A percentile compares a stretch with the other conserved stretches of the same genome.
Conservation (phyloP, 2,888 invertebrate genomes). For the Rutpela maculata region DNA sequence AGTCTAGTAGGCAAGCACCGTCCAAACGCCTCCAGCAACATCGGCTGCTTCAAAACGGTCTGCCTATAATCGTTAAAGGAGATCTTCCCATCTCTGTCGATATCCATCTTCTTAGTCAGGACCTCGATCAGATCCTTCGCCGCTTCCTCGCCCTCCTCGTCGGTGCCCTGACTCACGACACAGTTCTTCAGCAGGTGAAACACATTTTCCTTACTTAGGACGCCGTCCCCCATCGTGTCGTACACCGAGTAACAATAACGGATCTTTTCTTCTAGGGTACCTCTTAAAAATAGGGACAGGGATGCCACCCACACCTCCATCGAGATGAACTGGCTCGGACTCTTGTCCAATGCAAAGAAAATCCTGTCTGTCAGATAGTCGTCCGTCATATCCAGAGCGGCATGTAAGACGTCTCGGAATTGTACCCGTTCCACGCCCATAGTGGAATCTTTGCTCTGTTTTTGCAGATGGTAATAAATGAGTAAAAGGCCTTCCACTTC, state of each 20-base stretch:
- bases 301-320: slow-evolving; percentile 81
- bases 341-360: slow-evolving; percentile 78
- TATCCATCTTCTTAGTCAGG: slow-evolving; percentile 84
- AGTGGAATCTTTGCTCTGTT: slow-evolving; percentile 67
- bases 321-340: slow-evolving; percentile 72
- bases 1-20: slow-evolving; percentile 81
- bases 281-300: slow-evolving; percentile 82
- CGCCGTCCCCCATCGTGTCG: slow-evolving; percentile 80
- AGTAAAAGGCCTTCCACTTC: slow-evolving; percentile 78
- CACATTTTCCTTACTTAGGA: slow-evolving; percentile 83
- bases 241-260: slow-evolving; percentile 83
- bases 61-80: slow-evolving; percentile 81
- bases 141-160: slow-evolving; percentile 84
- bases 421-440: slow-evolving; percentile 75
- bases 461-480: slow-evolving; percentile 75
- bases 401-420: slow-evolving; percentile 79
- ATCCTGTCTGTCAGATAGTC: slow-evolving; percentile 80
- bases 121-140: slow-evolving; percentile 86
- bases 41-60: slow-evolving; percentile 79
- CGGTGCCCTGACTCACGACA: slow-evolving; percentile 78
- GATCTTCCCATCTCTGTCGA: slow-evolving; percentile 84
- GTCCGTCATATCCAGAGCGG: slow-evolving; percentile 83
- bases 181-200: slow-evolving; percentile 79
- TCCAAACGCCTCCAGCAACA: slow-evolving; percentile 84
- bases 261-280: slow-evolving; percentile 81